Conservation (phyloP, 1,140 invertebrate genomes). For the Drosophila fuyamai region DNA sequence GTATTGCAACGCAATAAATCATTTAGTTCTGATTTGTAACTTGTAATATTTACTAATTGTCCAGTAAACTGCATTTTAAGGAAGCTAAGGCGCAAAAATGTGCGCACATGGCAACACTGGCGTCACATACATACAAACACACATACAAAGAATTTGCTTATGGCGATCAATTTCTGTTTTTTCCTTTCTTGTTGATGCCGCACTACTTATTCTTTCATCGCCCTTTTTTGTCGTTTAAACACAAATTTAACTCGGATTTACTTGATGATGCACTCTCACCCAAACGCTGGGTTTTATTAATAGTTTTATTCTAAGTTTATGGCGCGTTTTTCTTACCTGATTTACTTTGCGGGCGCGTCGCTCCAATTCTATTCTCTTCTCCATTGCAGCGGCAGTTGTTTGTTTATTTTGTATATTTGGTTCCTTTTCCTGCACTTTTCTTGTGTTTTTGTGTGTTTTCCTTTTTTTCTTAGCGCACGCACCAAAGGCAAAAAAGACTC, state of each 20-base stretch:
- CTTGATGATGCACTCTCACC: conserved; percentile 60
- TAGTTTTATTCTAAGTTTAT: conserved; percentile 43
- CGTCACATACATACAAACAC: conserved; percentile 44
- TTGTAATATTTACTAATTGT: conserved; percentile 42
- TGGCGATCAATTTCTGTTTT: conserved; percentile 79
- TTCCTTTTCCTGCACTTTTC: conserved; percentile 47
- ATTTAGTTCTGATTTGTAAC: conserved; percentile 13
- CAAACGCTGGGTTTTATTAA: conserved; percentile 16
- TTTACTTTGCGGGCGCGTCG: conserved; percentile 92
- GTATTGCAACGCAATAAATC: conserved; percentile 10
- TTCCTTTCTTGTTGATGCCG: conserved; percentile 49
- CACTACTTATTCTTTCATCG: conserved; percentile 36
- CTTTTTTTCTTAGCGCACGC: conserved; percentile 59
- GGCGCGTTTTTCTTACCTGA: conserved; percentile 89
- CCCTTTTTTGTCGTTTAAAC: conserved; percentile 55
- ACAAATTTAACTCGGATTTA: conserved; percentile 79
- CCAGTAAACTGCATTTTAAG: conserved; percentile 44
- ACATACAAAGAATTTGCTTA: conserved; percentile 70
- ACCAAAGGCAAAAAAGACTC: conserved; percentile 66
- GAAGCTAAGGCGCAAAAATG: conserved; percentile 69
- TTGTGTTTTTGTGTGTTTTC: conserved; percentile 26
- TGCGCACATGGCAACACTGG: conserved; percentile 80
- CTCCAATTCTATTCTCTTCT: conserved; percentile 96
- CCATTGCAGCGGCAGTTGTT: conserved; percentile 87
- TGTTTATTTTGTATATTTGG: conserved; percentile 31